A percentile compares a stretch with the other conserved stretches of the same genome.
Conservation (phyloP, 2,888 invertebrate genomes). For the Drosophila pseudotakahashii region DNA sequence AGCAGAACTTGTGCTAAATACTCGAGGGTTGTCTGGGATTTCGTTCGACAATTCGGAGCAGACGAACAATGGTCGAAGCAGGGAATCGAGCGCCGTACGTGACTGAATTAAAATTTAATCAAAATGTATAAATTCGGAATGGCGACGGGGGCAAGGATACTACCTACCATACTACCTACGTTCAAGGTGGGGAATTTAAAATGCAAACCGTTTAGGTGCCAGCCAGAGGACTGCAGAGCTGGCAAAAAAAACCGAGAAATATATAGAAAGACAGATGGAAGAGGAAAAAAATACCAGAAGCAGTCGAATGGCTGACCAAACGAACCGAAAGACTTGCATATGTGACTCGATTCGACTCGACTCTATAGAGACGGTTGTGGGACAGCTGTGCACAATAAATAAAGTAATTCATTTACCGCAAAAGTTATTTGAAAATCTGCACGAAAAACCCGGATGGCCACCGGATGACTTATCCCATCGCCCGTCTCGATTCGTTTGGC, state of each 20-base stretch:
- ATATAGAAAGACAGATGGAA: background rate
- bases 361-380: slow-evolving; percentile 12
- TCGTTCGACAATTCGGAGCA: slow-evolving; percentile 40
- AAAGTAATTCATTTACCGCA: slow-evolving; percentile 77
- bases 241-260: slow-evolving; percentile 13
- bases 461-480: slow-evolving; percentile 44
- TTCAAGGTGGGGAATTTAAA: slow-evolving; percentile 47
- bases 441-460: slow-evolving; percentile 50
- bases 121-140: slow-evolving; percentile 75
- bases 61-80: slow-evolving; percentile 46
- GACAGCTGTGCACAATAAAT: slow-evolving; percentile 75
- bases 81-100: slow-evolving; percentile 66
- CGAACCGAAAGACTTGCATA: slow-evolving; percentile 52
- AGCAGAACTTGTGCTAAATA: slow-evolving; percentile 75
- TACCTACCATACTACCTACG: slow-evolving; percentile 3
- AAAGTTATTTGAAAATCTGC: slow-evolving; percentile 74
- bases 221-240: slow-evolving; percentile 44
- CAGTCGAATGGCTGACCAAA: slow-evolving; percentile 20
- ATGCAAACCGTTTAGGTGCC: slow-evolving; percentile 58
- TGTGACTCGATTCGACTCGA: slow-evolving; percentile 37
- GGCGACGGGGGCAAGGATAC: slow-evolving; percentile 8
- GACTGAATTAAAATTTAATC: slow-evolving; percentile 81
- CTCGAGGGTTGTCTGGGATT: slow-evolving; percentile 53
- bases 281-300: background rate
- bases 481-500: slow-evolving; percentile 54